These are phyloP conservation scores for Plemyria rubiginata DNA, from an alignment of 2,888 invertebrate species.

Conservation along the genomic window DNA sequence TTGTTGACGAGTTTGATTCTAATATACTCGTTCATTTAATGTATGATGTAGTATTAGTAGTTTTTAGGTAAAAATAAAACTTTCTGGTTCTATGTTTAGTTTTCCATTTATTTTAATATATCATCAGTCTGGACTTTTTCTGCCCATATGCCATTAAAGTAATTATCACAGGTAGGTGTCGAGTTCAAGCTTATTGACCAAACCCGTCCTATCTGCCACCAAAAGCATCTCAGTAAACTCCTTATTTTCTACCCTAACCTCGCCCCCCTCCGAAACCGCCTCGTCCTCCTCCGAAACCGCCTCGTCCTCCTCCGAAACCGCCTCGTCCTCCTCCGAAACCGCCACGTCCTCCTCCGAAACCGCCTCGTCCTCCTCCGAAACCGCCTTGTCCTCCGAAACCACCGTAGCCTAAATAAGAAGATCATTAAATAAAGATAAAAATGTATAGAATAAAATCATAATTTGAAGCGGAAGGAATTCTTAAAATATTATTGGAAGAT, in stretches of 20 bases:
- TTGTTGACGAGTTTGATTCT: not conserved
- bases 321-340: not conserved
- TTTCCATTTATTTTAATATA: not conserved
- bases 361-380: not conserved
- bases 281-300: not conserved
- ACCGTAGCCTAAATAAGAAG: not conserved
- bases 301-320: not conserved
- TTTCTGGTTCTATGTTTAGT: not conserved
- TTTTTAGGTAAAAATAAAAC: not conserved
- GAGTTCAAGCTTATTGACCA: constrained; percentile 2
- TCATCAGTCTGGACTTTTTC: not conserved
- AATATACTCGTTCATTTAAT: not conserved
- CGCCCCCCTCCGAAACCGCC: not conserved
- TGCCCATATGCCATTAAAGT: not conserved
- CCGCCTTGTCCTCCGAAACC: constrained; percentile 6
- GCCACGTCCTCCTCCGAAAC: not conserved
- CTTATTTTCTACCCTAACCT: not conserved
- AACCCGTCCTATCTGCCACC: not conserved
- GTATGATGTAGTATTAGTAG: not conserved
- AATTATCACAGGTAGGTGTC: not conserved
- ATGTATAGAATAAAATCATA: too few relatives aligned
- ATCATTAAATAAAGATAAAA: too few relatives aligned
- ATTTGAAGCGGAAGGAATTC: too few relatives aligned
- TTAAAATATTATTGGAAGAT: too few relatives aligned
- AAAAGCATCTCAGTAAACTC: not conserved